phyloP scores from a whole-genome alignment of 2,888 invertebrate genomes.

The Actias luna region DNA sequence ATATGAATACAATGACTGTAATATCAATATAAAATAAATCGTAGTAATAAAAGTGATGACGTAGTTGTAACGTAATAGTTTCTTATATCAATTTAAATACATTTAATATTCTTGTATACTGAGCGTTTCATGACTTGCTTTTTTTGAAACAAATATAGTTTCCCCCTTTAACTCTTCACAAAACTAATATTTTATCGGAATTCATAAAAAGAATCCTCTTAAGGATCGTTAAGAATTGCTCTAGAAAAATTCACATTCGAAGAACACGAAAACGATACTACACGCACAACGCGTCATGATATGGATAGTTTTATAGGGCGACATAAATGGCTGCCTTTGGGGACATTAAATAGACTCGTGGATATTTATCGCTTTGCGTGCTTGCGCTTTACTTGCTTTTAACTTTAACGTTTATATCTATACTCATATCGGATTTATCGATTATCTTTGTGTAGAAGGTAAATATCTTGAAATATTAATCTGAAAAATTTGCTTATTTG shows the following conservation, averaged over 20 bases:
- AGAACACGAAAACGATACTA: no score
- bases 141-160: constrained; percentile 27
- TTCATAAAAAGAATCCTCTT: constrained; percentile 35
- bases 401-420: constrained; percentile 72
- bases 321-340: constrained; percentile 36
- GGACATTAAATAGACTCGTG: constrained; percentile 53
- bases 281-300: no score
- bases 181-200: constrained; percentile 52
- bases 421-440: no score
- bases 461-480: no score
- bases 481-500: no score
- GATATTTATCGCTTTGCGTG: constrained; percentile 68
- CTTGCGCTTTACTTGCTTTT: constrained; percentile 64
- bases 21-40: not conserved
- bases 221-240: constrained; percentile 29
- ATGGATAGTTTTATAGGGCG: not conserved
- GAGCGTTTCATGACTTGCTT: constrained; percentile 5
- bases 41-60: not conserved
- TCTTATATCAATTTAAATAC: not conserved
- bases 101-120: not conserved
- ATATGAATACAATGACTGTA: not conserved
- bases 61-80: not conserved
- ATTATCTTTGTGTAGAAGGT: no score
- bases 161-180: constrained; percentile 46
- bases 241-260: not conserved